phyloP scores from a whole-genome alignment of 2,888 invertebrate genomes.

The Rhogogaster chlorosoma region DNA sequence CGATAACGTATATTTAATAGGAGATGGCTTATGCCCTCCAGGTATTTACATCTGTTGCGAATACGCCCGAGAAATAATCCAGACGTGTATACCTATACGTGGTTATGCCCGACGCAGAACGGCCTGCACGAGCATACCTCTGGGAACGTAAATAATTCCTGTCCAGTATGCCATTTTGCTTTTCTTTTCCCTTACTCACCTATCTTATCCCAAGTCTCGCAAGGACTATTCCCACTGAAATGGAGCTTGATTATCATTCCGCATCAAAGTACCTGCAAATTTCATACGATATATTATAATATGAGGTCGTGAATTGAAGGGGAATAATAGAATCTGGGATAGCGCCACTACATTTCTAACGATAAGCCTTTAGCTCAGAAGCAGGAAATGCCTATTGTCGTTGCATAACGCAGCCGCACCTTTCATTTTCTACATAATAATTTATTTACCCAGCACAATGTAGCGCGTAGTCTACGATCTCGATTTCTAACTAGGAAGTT shows the following conservation, averaged over 20 bases:
- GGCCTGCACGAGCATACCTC: constrained; percentile 27
- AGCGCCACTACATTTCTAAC: neutral
- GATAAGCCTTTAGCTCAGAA: neutral
- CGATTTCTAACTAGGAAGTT: neutral
- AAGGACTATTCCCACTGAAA: constrained; percentile 14
- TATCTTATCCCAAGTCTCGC: neutral
- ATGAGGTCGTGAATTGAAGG: neutral
- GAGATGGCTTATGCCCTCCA: constrained; percentile 65
- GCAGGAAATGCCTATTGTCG: constrained; percentile 36
- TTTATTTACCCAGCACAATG: constrained; percentile 20
- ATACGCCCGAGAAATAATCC: constrained; percentile 58
- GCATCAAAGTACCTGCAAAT: neutral
- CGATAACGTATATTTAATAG: constrained; percentile 72
- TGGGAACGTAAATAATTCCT: constrained; percentile 33
- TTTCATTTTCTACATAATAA: constrained; percentile 38
- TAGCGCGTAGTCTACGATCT: constrained; percentile 22
- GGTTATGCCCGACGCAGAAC: neutral
- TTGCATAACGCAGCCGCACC: constrained; percentile 46
- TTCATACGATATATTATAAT: neutral
- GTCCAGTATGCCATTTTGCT: neutral
- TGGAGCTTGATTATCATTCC: constrained; percentile 9
- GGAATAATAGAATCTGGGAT: neutral
- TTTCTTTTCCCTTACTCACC: neutral
- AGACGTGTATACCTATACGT: constrained; percentile 1
- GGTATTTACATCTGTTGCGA: constrained; percentile 74